Evolutionary conservation across 2,113 vertebrate genomes (phyloP), one percentile per base, ranked within the genome.

Genomic region (Ptychochromis oligacanthus): DNA sequence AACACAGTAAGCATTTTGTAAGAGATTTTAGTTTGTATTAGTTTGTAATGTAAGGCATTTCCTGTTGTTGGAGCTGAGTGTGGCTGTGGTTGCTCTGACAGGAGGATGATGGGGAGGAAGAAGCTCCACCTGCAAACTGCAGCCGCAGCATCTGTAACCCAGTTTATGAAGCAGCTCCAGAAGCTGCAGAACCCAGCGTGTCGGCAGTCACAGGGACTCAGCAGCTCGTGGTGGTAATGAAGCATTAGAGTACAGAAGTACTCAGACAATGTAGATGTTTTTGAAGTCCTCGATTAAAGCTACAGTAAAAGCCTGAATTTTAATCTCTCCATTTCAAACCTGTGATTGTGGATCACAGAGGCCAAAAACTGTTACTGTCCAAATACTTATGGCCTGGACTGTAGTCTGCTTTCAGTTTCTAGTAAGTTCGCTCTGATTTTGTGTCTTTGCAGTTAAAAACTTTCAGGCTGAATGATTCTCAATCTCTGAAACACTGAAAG

Each of bases 61-160:
- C 5, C 24, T 12, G 38, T 10, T 40, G 9, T 7, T 58, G 24
- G 22, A 61, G 26, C 17, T n/a, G 7, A 61, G 2, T 13, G 3
- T 59, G 13, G 14, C 24, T 28, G 9, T 24, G 46, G 18, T 26
- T 18, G 1, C 18, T 58, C 20, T 79, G 36, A 57, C 22, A 93
- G 89, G 91, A 87, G 1, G 81, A 89, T 1, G 95, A 78, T 0
- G 89, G 82, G 1, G 78, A 76, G 10, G 87, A 89, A 13, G 89
- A 83, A 6, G 67, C 67, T 58, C 52, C 60, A 14, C 75, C 90
- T 4, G 43, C 82, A 13, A 89, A 75, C 40, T 6, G 40, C 26
- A 54, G 84, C 36, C 91, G 64, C 70, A 94, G 80, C 91, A 92
- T 95, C 87, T 84, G 12, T 78, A 96, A 96, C 79, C 96, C 96